These are phyloP conservation scores for Myiotriccus ornatus DNA, from an alignment of 2,797 vertebrate species.

Conservation along the genomic window DNA sequence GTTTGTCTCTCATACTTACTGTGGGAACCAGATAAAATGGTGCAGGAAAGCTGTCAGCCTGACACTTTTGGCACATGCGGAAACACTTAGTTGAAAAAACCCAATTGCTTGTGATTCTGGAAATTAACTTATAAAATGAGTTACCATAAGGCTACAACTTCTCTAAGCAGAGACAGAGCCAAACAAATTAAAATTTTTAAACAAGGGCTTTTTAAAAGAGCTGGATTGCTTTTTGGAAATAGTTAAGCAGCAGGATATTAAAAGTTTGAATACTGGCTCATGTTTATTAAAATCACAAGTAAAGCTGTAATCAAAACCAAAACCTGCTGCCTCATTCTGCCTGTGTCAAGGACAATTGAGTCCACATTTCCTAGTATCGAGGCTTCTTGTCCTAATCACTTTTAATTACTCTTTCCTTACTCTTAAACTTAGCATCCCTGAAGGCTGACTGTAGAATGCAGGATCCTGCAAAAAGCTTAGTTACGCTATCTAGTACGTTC, in stretches of 20 bases:
- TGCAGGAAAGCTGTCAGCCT: constrained; percentile 74
- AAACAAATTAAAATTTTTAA: constrained; percentile 80
- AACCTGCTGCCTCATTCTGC: constrained; percentile 63
- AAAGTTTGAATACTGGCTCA: constrained; percentile 78
- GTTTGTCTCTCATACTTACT: constrained; percentile 70
- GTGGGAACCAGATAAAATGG: constrained; percentile 77
- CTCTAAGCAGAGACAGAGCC: constrained; percentile 73
- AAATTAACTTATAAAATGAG: constrained; percentile 75
- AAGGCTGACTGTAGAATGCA: constrained; percentile 53
- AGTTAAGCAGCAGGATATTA: constrained; percentile 84
- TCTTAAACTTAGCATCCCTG: constrained; percentile 69
- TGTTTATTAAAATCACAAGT: constrained; percentile 80
- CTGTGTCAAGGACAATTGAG: constrained; percentile 70
- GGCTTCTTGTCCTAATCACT: constrained; percentile 69
- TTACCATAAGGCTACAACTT: constrained; percentile 75
- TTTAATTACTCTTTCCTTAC: constrained; percentile 74
- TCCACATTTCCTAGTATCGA: constrained; percentile 65
- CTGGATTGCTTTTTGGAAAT: constrained; percentile 80
- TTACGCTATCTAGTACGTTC: constrained; percentile 23
- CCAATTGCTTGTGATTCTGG: constrained; percentile 72
- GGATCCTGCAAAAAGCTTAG: constrained; percentile 48
- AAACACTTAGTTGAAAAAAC: constrained; percentile 71
- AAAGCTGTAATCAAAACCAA: constrained; percentile 81
- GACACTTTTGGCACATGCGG: constrained; percentile 73
- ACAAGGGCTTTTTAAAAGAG: constrained; percentile 72